These are phyloP conservation scores for Chrysocyon brachyurus DNA, from an alignment of 2,797 vertebrate genomes.

Conservation along the genomic window DNA sequence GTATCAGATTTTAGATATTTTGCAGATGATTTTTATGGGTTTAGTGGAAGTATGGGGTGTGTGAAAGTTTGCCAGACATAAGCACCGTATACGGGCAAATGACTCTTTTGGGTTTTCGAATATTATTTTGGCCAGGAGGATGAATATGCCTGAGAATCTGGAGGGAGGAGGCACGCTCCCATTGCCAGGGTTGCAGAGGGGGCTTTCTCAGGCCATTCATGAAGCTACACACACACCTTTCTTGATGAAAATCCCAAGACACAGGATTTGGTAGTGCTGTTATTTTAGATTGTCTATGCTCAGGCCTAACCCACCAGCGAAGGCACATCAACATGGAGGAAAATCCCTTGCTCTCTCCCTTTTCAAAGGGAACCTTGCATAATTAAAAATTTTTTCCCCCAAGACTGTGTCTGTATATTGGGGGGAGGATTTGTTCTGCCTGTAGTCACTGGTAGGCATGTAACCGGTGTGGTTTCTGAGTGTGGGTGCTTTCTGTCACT, in stretches of 20 bases:
- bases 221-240: neutral
- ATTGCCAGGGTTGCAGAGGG: neutral
- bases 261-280: neutral
- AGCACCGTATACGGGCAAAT: neutral
- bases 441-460: neutral
- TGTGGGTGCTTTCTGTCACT: neutral
- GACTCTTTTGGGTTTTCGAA: neutral
- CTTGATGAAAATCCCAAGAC: neutral
- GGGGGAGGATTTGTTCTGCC: neutral
- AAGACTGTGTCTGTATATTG: neutral
- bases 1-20: neutral
- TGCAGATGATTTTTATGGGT: slow-evolving; percentile 18
- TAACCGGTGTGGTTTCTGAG: neutral
- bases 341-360: neutral
- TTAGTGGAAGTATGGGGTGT: neutral
- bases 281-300: neutral
- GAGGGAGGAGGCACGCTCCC: neutral
- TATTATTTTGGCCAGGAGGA: neutral
- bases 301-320: neutral
- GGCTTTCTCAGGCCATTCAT: neutral
- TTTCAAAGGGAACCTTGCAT: neutral
- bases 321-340: neutral
- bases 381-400: neutral
- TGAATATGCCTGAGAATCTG: neutral
- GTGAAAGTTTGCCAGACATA: neutral